phyloP scores from a whole-genome alignment of 2,797 vertebrate genomes.

The Tiaroga cobitis region DNA sequence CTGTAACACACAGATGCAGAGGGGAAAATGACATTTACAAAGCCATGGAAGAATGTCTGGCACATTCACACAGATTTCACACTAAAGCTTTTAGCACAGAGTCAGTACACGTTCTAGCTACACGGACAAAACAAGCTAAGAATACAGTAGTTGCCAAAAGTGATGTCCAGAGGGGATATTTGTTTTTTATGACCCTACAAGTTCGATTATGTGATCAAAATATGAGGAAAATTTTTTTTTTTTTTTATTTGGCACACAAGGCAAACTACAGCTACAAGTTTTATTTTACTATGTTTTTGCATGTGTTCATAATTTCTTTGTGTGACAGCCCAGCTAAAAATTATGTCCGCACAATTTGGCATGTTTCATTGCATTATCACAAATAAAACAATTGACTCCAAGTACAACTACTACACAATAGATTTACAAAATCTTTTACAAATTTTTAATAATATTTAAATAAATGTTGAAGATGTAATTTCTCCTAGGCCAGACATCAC shows the following conservation, averaged over 20 bases:
- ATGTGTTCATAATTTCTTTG: background rate
- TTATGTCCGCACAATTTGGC: background rate
- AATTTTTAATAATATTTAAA: too few species aligned
- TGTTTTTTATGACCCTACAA: background rate
- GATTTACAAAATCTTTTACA: too few species aligned
- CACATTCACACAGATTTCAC: background rate
- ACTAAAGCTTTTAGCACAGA: background rate
- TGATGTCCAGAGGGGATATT: background rate
- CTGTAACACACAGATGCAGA: conserved; percentile 66
- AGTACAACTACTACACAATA: too few species aligned
- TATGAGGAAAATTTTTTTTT: background rate
- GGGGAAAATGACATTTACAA: background rate
- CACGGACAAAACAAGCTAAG: background rate
- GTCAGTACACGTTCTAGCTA: background rate
- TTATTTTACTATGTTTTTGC: background rate
- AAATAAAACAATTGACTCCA: too few species aligned
- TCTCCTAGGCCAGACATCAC: too few species aligned
- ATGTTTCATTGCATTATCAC: too few species aligned
- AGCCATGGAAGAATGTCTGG: background rate
- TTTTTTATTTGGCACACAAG: background rate
- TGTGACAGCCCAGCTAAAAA: background rate
- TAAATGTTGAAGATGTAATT: too few species aligned
- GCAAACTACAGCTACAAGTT: background rate
- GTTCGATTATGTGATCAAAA: background rate
- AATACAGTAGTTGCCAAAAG: background rate